Percentiles rank a stretch among this genome's conserved stretches.
phyloP scores from a whole-genome alignment of 2,888 invertebrate genomes.

The Bugula neritina region DNA sequence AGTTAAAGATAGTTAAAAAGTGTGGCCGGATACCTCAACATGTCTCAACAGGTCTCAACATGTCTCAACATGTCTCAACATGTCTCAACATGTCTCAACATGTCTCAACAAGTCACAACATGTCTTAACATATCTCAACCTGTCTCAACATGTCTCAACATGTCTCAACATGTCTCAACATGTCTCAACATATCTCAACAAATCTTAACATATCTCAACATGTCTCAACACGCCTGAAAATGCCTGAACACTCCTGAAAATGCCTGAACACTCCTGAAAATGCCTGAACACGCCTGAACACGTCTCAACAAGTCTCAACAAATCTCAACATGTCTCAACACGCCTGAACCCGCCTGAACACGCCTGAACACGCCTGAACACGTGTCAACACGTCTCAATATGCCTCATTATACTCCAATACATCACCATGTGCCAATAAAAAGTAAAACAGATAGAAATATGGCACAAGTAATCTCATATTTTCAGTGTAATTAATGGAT shows the following conservation, averaged over 20 bases:
- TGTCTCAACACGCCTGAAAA: neutral
- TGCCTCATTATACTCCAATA: neutral
- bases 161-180: too few relatives aligned
- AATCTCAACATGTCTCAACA: neutral
- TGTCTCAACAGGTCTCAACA: too few relatives aligned
- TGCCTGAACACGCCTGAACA: neutral
- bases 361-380: constrained; percentile 2
- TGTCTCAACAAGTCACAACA: too few relatives aligned
- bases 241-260: neutral
- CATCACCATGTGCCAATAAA: neutral
- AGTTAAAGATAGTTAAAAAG: too few relatives aligned
- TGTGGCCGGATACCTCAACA: too few relatives aligned
- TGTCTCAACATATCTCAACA: too few relatives aligned
- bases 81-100: too few relatives aligned
- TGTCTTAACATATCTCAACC: too few relatives aligned
- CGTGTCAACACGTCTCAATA: neutral
- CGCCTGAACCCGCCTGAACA: neutral
- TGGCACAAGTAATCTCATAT: neutral
- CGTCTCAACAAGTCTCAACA: neutral
- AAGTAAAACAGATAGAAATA: neutral
- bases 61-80: too few relatives aligned
- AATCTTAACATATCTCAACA: too few relatives aligned
- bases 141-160: too few relatives aligned
- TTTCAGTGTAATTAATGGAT: neutral
- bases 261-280: neutral